Evolutionary conservation across 2,888 invertebrate species (phyloP).

Genomic region (Euzetes globulus): DNA sequence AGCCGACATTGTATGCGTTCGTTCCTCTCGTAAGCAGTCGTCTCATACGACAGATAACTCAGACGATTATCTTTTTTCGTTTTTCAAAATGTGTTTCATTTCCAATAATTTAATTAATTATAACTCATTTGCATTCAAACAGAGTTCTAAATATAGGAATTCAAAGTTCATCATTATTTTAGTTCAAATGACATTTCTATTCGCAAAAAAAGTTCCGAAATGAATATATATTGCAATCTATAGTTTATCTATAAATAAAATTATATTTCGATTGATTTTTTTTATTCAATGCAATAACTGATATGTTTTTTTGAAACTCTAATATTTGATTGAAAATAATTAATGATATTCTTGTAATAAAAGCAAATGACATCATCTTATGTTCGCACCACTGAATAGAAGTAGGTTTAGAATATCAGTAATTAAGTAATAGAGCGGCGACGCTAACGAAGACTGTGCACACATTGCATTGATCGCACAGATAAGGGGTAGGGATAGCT

Average conservation of each 20-base stretch:
- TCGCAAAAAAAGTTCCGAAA: too few species aligned
- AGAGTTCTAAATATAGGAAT: slow-evolving; percentile 23
- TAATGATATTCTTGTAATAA: neutral
- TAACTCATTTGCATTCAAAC: too few species aligned
- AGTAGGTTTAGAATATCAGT: neutral
- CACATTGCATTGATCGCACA: neutral
- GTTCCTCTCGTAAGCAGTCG: too few species aligned
- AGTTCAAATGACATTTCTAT: neutral
- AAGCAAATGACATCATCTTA: slow-evolving; percentile 11
- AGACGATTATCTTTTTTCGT: too few species aligned
- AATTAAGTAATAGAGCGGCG: slow-evolving; percentile 18
- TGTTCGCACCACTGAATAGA: neutral
- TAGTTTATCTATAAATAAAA: neutral
- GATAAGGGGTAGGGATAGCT: neutral
- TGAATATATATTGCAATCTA: neutral
- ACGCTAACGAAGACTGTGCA: neutral
- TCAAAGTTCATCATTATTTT: slow-evolving; percentile 3
- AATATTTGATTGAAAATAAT: neutral
- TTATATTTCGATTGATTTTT: neutral
- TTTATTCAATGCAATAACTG: neutral
- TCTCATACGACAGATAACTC: too few species aligned
- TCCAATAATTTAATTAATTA: too few species aligned
- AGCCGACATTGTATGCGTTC: neutral
- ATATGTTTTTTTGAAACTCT: neutral
- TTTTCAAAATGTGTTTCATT: too few species aligned